Base-by-base conservation (phyloP, 1,140 invertebrate genomes). In the Cecropterus lyciades region DNA sequence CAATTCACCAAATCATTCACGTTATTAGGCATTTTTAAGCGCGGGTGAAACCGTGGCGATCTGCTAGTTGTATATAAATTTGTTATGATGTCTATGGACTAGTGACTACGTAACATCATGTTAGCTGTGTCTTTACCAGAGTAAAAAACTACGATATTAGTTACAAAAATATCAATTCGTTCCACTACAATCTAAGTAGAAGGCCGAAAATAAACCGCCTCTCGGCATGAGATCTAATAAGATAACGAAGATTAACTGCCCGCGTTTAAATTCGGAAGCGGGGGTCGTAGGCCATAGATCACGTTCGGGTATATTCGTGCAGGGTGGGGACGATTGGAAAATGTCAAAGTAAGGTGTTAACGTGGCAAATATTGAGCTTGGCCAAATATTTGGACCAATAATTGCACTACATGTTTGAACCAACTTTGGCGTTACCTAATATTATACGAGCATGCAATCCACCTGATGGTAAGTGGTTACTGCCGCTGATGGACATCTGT, bases 261-360 rank as follows among this genome's bases (percentile, higher is more conserved):
- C 24, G 15, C 45, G 51, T 65, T 60, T 62, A 49, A 72, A 65
- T 72, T 62, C 46, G 16, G 59, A 62, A 49, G 59, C 46, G 46
- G 59, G 17, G 59, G 14, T 56, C 63, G 46, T 66, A 66, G 64
- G 16, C 57, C 63, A 63, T 72, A 65, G 62, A 72, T 72, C 66
- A 69, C 55, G 60, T 65, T 68, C 66, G 48, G 43, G 52, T 66
- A 69, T 72, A 69, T 68, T 72, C 70, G 56, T 37, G 20, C 14
- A n/a, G 40, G 24, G 63, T 24, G 57, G 16, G 17, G 20, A 5
- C 14, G 46, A 48, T 67, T 46, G 49, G 57, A 62, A 68, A 45
- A 59, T 68, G 46, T 65, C 49, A 64, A 45, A 57, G 68, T 69
- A 57, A 43, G 53, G 60, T 30, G 56, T 45, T 69, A 69, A 59